Conservation (phyloP, 1,140 invertebrate genomes). For the Marisa cornuarietis region DNA sequence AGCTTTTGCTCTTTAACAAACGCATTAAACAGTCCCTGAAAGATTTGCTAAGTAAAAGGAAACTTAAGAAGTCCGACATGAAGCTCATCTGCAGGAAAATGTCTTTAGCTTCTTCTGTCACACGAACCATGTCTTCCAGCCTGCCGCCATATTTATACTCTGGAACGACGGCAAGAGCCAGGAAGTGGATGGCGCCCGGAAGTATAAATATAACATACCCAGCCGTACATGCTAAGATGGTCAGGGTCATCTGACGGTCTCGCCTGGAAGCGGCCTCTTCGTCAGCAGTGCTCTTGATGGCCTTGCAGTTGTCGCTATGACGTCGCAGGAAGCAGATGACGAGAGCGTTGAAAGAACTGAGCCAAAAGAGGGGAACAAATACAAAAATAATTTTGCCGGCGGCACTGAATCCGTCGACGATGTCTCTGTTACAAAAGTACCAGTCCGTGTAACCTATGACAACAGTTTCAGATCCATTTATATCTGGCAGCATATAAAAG, state of each 20-base stretch:
- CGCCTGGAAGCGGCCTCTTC: background rate
- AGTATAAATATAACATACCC: background rate
- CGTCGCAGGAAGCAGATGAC: background rate
- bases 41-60: background rate
- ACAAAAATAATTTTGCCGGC: background rate
- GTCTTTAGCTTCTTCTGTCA: background rate
- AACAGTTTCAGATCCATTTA: background rate
- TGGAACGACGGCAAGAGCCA: background rate
- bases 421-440: background rate
- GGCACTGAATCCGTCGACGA: background rate
- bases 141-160: background rate
- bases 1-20: too few species aligned
- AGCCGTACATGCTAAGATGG: background rate
- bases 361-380: background rate
- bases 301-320: background rate
- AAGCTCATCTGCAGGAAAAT: background rate
- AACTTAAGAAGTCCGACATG: background rate
- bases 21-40: background rate
- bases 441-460: background rate
- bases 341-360: background rate
- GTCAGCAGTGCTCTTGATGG: background rate
- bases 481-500: too few species aligned
- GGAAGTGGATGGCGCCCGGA: background rate
- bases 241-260: conserved; percentile 1
- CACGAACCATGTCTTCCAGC: background rate